Conservation (phyloP, 2,888 invertebrate species). For the Spatulosminthurus flaviceps region DNA sequence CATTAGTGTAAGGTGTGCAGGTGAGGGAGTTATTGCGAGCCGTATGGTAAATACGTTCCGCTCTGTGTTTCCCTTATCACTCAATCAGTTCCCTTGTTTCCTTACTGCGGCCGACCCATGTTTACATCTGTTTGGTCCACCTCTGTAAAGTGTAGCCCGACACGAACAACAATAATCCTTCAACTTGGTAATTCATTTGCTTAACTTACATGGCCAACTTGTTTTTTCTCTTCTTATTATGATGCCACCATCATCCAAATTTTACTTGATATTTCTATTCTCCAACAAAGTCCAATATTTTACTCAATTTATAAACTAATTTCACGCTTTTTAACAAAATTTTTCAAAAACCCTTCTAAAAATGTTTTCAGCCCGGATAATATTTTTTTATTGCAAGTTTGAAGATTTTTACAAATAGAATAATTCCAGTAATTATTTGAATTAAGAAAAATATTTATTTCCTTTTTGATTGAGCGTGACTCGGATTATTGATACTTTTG, state of each 20-base stretch:
- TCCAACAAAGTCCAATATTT: too few species aligned
- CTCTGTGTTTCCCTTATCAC: constrained; percentile 41
- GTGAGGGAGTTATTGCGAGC: constrained; percentile 24
- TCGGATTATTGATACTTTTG: not conserved
- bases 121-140: constrained; percentile 39
- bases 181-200: constrained; percentile 46
- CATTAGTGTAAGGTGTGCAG: constrained; percentile 32
- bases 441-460: too few species aligned
- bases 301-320: too few species aligned
- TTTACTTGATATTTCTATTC: too few species aligned
- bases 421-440: too few species aligned
- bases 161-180: constrained; percentile 50
- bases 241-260: too few species aligned
- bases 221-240: not conserved
- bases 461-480: too few species aligned
- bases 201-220: constrained; percentile 42
- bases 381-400: too few species aligned
- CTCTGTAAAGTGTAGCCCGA: constrained; percentile 43
- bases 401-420: too few species aligned
- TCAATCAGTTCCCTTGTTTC: constrained; percentile 33
- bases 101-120: constrained; percentile 21
- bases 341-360: too few species aligned
- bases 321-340: too few species aligned
- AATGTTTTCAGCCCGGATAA: too few species aligned
- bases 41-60: not conserved